Conservation (phyloP, 1,140 invertebrate species). For the Leguminivora glycinivorella region DNA sequence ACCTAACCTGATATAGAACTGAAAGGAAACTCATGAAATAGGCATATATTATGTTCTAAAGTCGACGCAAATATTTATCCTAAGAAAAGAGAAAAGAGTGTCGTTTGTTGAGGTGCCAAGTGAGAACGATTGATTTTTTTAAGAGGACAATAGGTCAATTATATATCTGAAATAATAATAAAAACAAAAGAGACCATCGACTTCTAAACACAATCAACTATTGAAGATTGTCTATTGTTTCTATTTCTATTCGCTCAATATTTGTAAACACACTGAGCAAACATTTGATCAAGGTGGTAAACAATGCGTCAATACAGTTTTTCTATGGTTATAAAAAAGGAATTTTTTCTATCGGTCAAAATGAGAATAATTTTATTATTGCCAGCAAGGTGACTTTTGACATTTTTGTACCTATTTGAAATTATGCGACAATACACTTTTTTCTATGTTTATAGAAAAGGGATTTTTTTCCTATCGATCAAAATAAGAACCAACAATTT, state of each 20-base stretch:
- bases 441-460: too few species aligned
- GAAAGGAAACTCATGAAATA: too few species aligned
- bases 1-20: too few species aligned
- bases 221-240: slow-evolving; percentile 12
- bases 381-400: neutral
- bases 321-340: neutral
- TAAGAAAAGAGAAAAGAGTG: too few species aligned
- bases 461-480: neutral
- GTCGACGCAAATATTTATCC: too few species aligned
- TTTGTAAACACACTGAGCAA: slow-evolving; percentile 11
- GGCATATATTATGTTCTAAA: too few species aligned
- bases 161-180: neutral
- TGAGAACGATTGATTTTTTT: too few species aligned
- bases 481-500: neutral
- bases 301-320: neutral
- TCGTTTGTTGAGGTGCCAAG: too few species aligned
- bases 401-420: neutral
- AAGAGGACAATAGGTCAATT: neutral
- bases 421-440: neutral
- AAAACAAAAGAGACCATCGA: slow-evolving; percentile 8
- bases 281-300: slow-evolving; percentile 3
- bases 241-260: neutral
- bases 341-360: neutral
- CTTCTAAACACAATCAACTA: slow-evolving; percentile 8
- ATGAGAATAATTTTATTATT: neutral